Evolutionary conservation across 1,140 invertebrate genomes (phyloP).

Genomic region (Polyergus mexicanus): DNA sequence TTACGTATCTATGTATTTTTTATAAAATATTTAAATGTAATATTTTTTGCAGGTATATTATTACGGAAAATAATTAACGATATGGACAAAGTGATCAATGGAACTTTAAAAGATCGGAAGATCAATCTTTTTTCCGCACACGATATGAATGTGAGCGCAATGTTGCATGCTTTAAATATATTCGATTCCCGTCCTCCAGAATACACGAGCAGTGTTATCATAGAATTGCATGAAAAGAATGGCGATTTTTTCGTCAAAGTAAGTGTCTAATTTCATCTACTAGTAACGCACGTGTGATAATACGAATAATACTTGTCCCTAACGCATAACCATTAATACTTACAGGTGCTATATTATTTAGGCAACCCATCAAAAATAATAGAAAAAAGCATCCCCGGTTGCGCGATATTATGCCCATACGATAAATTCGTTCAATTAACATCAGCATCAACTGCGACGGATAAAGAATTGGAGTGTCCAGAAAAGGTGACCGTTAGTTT

Average conservation of each 20-base stretch:
- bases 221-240: constrained; percentile 31
- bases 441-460: not conserved
- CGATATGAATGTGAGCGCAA: not conserved
- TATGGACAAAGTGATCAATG: constrained; percentile 15
- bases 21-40: not conserved
- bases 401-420: constrained; percentile 27
- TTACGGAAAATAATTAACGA: constrained; percentile 32
- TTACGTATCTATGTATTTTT: not conserved
- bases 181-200: not conserved
- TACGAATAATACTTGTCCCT: not conserved
- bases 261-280: not conserved
- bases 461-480: not conserved
- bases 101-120: not conserved
- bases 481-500: too few relatives aligned
- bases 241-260: constrained; percentile 11
- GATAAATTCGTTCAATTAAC: constrained; percentile 32
- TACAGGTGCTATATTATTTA: constrained; percentile 25
- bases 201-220: constrained; percentile 15
- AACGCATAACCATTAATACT: not conserved
- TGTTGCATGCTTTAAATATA: constrained; percentile 19
- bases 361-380: not conserved
- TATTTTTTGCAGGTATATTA: constrained; percentile 24
- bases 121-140: constrained; percentile 47
- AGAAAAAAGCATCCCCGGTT: constrained; percentile 16
- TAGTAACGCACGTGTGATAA: too few relatives aligned